A percentile compares a stretch with the other conserved stretches of the same genome.
phyloP scores from a whole-genome alignment of 2,113 vertebrate genomes.

The Oceanodroma tethys region DNA sequence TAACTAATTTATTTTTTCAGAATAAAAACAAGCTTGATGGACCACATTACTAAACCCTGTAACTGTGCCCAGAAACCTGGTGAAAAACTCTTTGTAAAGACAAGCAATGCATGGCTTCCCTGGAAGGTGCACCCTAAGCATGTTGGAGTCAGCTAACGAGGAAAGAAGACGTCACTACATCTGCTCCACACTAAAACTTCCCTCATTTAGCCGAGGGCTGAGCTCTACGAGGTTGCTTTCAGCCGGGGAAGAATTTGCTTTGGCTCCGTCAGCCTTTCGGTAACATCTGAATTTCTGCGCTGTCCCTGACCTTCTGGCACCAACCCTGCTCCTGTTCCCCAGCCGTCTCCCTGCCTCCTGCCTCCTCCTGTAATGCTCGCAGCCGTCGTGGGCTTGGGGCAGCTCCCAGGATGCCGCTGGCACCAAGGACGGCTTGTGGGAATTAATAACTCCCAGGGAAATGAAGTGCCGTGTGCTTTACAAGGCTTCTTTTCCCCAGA shows the following conservation, averaged over 20 bases:
- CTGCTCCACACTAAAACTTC: constrained; percentile 38
- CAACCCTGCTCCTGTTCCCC: not conserved
- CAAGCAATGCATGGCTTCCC: fast-evolving
- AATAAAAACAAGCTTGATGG: not conserved
- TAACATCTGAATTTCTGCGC: constrained; percentile 11
- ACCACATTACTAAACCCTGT: not conserved
- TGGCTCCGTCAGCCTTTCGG: not conserved
- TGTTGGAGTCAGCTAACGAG: fast-evolving
- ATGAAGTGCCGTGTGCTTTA: not conserved
- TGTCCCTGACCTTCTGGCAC: constrained; percentile 49
- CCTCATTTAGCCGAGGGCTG: not conserved
- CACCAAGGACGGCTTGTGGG: not conserved
- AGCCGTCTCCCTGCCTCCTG: not conserved
- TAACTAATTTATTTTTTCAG: not conserved
- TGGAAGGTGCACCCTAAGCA: not conserved
- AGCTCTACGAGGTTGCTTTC: not conserved
- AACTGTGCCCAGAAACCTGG: not conserved
- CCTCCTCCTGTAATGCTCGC: fast-evolving
- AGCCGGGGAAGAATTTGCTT: constrained; percentile 5
- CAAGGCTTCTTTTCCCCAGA: not conserved
- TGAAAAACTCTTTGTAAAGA: not conserved
- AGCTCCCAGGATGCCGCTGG: fast-evolving
- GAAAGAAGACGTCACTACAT: constrained; percentile 28
- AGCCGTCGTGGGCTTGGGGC: not conserved
- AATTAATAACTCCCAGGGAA: not conserved